Evolutionary conservation across 2,113 vertebrate species (phyloP).

Genomic region (Cettia cetti): DNA sequence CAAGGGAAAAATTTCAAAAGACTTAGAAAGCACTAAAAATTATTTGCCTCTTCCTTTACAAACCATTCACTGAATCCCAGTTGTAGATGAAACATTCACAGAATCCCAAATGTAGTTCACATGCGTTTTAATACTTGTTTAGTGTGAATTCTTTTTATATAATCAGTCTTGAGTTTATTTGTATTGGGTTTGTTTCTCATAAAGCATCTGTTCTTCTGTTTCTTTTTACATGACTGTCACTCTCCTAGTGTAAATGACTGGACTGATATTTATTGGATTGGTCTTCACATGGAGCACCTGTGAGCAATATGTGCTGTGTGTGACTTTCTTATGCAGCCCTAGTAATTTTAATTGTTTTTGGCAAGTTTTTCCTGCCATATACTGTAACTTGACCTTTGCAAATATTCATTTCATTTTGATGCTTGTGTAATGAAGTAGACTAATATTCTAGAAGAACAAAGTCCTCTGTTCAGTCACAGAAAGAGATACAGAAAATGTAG

Average conservation of each 20-base stretch:
- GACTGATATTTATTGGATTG: constrained; percentile 55
- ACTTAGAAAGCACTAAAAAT: neutral
- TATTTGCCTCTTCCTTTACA: neutral
- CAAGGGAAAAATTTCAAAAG: neutral
- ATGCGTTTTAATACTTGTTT: neutral
- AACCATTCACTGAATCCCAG: neutral
- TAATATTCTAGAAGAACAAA: constrained; percentile 18
- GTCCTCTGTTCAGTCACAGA: neutral
- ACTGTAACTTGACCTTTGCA: constrained; percentile 47
- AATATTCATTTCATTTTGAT: constrained; percentile 17
- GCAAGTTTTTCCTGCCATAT: constrained; percentile 41
- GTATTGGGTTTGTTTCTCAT: constrained; percentile 33
- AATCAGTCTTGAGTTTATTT: constrained; percentile 45
- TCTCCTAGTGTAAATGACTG: constrained; percentile 13
- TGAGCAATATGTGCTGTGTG: constrained; percentile 32
- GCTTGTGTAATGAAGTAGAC: neutral
- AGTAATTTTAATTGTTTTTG: constrained; percentile 47
- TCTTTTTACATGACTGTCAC: constrained; percentile 45
- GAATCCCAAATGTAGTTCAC: neutral
- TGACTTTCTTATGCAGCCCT: constrained; percentile 10
- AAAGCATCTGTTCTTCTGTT: constrained; percentile 54
- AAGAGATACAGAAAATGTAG: neutral
- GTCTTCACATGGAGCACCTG: constrained; percentile 46
- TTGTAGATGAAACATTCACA: neutral
- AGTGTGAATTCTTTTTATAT: neutral